These are phyloP conservation scores for Heliconius nattereri DNA, from an alignment of 1,140 invertebrate species.

Conservation along the genomic window DNA sequence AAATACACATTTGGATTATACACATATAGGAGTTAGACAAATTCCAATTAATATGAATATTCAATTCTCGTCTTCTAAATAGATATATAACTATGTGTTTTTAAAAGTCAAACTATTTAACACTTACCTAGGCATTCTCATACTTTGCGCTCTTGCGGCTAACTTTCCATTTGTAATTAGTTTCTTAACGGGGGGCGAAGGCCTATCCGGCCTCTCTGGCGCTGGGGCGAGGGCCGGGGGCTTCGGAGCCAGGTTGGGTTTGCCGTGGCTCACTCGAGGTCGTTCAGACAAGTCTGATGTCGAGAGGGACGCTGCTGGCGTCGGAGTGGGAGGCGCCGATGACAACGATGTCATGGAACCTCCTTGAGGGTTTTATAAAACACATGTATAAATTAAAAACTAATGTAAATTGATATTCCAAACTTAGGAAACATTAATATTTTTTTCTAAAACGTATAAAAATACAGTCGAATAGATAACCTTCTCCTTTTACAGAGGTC, in stretches of 20 bases:
- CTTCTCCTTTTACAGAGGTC: background rate
- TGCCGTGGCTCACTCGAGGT: slow-evolving; percentile 76
- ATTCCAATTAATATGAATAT: no score
- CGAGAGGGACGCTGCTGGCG: slow-evolving; percentile 60
- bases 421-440: no score
- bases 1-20: no score
- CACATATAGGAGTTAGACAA: no score
- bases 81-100: no score
- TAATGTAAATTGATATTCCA: no score
- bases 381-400: background rate
- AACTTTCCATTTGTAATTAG: slow-evolving; percentile 77
- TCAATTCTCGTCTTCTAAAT: no score
- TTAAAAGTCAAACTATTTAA: background rate
- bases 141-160: slow-evolving; percentile 80
- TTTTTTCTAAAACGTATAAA: no score
- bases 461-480: no score
- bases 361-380: slow-evolving; percentile 45
- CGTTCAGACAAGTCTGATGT: slow-evolving; percentile 68
- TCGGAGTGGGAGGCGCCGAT: slow-evolving; percentile 56
- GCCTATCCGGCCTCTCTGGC: slow-evolving; percentile 70
- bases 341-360: slow-evolving; percentile 73
- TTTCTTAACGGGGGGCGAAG: slow-evolving; percentile 77
- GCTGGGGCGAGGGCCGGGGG: slow-evolving; percentile 65
- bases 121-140: slow-evolving; percentile 78
- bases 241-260: slow-evolving; percentile 82